A percentile compares a stretch with the other conserved stretches of the same genome.
These are phyloP conservation scores for Agapetus fuscipes DNA, from an alignment of 2,888 invertebrate genomes.

Conservation along the genomic window DNA sequence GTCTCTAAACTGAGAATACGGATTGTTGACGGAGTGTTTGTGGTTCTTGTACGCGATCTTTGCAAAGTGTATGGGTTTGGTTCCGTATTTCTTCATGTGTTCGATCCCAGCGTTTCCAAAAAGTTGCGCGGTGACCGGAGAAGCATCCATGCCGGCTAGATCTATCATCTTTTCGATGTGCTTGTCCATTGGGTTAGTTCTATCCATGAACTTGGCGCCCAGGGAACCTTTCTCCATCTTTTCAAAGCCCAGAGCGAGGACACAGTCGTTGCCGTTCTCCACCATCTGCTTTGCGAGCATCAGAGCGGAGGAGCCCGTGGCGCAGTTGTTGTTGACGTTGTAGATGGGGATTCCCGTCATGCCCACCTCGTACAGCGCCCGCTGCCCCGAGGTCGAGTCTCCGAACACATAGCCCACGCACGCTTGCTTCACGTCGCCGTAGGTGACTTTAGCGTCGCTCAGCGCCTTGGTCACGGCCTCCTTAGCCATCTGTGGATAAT, in stretches of 20 bases:
- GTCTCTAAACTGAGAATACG: constrained; percentile 90
- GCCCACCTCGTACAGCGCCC: constrained; percentile 88
- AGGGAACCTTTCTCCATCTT: constrained; percentile 96
- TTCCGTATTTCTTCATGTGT: constrained; percentile 94
- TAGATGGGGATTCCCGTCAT: constrained; percentile 95
- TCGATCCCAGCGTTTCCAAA: constrained; percentile 95
- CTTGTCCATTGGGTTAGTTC: constrained; percentile 83
- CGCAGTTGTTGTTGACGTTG: constrained; percentile 98
- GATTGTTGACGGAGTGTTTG: constrained; percentile 92
- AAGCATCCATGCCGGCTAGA: constrained; percentile 64
- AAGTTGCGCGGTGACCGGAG: constrained; percentile 88
- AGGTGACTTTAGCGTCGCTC: constrained; percentile 68
- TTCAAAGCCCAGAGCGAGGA: constrained; percentile 92
- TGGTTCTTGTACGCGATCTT: constrained; percentile 99
- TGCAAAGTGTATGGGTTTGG: constrained; percentile 85
- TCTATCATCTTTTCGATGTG: constrained; percentile 82
- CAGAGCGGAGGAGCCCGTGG: constrained; percentile 91
- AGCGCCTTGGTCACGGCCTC: constrained; percentile 87
- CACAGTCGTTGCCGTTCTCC: constrained; percentile 83
- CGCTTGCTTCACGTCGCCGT: constrained; percentile 76
- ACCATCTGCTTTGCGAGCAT: constrained; percentile 85
- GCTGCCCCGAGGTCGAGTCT: constrained; percentile 92
- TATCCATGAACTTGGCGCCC: constrained; percentile 62
- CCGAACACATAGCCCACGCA: constrained; percentile 91
- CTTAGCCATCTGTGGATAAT: constrained; percentile 92